Evolutionary conservation across 2,797 vertebrate genomes (phyloP).

Genomic region (Hephaestus fuliginosus): DNA sequence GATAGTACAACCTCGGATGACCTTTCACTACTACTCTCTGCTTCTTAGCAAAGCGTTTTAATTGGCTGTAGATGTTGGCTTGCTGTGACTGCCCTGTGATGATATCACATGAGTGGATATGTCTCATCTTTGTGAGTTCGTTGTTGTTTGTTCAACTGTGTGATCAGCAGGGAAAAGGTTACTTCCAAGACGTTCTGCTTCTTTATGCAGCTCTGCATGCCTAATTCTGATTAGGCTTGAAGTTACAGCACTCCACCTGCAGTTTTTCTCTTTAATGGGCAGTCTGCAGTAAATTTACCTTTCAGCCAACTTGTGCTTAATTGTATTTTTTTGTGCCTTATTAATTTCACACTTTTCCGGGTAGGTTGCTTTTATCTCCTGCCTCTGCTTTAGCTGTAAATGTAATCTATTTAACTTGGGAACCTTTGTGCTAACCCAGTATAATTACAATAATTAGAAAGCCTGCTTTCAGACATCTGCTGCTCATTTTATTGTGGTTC

Average conservation of each 20-base stretch:
- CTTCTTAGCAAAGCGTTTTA: constrained; percentile 37
- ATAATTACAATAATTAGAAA: constrained; percentile 42
- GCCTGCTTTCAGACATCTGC: constrained; percentile 31
- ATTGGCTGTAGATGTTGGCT: constrained; percentile 38
- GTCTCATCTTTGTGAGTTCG: constrained; percentile 47
- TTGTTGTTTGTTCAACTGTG: constrained; percentile 61
- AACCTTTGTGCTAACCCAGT: constrained; percentile 21
- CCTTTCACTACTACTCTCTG: constrained; percentile 26
- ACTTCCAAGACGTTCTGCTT: constrained; percentile 42
- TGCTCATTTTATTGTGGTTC: constrained; percentile 32
- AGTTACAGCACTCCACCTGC: constrained; percentile 20
- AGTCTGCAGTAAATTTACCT: constrained; percentile 29
- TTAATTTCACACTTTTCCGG: constrained; percentile 37
- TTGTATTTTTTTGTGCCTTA: constrained; percentile 35
- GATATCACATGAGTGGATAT: constrained; percentile 47
- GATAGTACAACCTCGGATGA: constrained; percentile 25
- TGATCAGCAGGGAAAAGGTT: constrained; percentile 63
- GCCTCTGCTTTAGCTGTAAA: constrained; percentile 32
- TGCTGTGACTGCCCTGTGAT: constrained; percentile 34
- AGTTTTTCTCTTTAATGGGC: constrained; percentile 20
- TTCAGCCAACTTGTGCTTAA: constrained; percentile 26
- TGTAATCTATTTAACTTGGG: constrained; percentile 42
- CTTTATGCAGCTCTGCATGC: constrained; percentile 22
- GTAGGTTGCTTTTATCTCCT: constrained; percentile 45
- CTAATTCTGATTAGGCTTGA: constrained; percentile 49